Conservation (phyloP, 2,113 vertebrate species). For the Megaptera novaeangliae region DNA sequence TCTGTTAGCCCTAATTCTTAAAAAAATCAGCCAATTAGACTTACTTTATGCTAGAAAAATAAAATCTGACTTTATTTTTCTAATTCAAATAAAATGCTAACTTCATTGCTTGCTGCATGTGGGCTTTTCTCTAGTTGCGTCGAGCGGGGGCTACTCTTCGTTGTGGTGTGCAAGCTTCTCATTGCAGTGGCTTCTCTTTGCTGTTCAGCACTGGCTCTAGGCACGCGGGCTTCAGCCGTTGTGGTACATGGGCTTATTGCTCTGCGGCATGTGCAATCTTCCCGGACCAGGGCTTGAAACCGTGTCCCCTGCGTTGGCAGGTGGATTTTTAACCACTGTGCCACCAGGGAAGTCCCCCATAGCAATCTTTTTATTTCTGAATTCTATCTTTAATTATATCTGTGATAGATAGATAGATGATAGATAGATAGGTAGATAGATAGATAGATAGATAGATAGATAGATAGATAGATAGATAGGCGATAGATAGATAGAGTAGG, state of each 20-base stretch:
- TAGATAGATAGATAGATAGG: neutral
- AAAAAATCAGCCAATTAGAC: neutral
- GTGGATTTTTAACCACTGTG: too few species aligned
- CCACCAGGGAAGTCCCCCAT: neutral
- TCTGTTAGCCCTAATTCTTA: neutral
- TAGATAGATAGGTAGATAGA: neutral
- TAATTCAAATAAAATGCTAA: neutral
- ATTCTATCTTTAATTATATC: neutral
- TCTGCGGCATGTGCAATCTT: fast-evolving
- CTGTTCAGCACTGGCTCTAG: too few species aligned
- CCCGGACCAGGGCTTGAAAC: too few species aligned
- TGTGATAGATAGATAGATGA: neutral
- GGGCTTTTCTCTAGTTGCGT: too few species aligned
- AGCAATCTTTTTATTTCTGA: neutral
- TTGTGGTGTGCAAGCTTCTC: too few species aligned
- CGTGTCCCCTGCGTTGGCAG: too few species aligned
- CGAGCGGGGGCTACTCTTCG: too few species aligned
- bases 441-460: neutral
- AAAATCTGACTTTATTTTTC: neutral
- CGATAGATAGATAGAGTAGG: neutral
- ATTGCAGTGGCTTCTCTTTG: too few species aligned
- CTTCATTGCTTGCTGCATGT: too few species aligned
- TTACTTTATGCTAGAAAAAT: neutral
- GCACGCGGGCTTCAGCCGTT: too few species aligned
- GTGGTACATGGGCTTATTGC: too few species aligned